Evolutionary conservation across 2,888 invertebrate genomes (phyloP), one percentile per base, ranked within the genome.

Genomic region (Toxonevra muliebris): DNA sequence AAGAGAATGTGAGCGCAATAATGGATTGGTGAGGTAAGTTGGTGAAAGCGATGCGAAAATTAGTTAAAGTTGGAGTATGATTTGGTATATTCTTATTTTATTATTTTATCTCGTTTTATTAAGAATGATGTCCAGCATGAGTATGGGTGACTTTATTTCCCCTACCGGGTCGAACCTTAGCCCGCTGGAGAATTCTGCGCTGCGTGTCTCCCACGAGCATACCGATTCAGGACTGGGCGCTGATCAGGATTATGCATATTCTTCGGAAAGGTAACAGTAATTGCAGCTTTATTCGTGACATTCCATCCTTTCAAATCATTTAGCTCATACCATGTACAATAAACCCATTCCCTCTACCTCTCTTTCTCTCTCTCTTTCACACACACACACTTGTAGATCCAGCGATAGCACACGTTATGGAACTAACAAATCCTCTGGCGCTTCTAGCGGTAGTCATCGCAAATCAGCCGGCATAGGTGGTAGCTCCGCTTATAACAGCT

Each of bases 161-260:
- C 85, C 85, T 45, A 85, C 85, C 4, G 84, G 84, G 54, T 84
- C 85, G 1, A 85, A 84, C 74, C 74, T 85, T 4, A 85, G 84
- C 75, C 84, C 85, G 1, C 70, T 86, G 71, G 86, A 86, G 69
- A 83, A 85, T 59, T 83, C 85, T 0, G 84, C 86, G 0, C 85
- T 88, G 15, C 83, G 90, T 71, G 90, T 90, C 45, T 91, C 90
- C 40, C 92, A 92, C 75, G 92, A 92, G 77, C 92, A 92, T 77
- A 92, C 92, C 0, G 92, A 92, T 82, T 92, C 92, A 0, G 92
- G 92, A 0, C 85, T 92, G 7, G 92, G 92, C 57, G 91, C 90
- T 17, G 92, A 92, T 83, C 92, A 92, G 82, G 92, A 92, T 77
- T 91, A 91, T 80, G 89, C 90, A 48, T 90, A 91, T 83, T 89